A percentile compares a stretch with the other conserved stretches of the same genome.
These are phyloP conservation scores for Pterobdella sp. DNA, from an alignment of 2,888 invertebrate genomes.

Conservation along the genomic window DNA sequence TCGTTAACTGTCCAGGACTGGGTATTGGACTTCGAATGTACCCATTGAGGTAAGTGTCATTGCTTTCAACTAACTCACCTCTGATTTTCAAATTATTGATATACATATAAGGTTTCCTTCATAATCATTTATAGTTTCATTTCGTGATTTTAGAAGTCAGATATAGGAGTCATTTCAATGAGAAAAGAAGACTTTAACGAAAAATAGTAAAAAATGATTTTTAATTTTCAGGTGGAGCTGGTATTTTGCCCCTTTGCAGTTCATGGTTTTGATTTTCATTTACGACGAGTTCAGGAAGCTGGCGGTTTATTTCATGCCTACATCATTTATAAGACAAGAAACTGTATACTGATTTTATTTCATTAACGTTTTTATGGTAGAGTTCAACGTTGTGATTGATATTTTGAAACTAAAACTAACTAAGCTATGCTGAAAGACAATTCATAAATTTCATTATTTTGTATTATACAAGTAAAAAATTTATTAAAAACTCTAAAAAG, in stretches of 20 bases:
- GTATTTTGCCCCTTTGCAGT: constrained; percentile 40
- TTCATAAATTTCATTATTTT: too few relatives aligned
- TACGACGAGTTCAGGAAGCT: constrained; percentile 42
- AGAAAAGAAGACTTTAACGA: too few relatives aligned
- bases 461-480: too few relatives aligned
- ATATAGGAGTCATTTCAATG: too few relatives aligned
- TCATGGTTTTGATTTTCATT: constrained; percentile 38
- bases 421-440: too few relatives aligned
- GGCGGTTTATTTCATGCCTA: constrained; percentile 36
- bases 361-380: background rate
- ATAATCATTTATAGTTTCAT: too few relatives aligned
- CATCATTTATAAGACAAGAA: constrained; percentile 39
- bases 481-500: too few relatives aligned
- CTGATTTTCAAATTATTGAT: background rate
- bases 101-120: too few relatives aligned
- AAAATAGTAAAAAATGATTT: too few relatives aligned
- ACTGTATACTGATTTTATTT: constrained; percentile 38
- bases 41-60: constrained; percentile 48
- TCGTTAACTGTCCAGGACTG: constrained; percentile 51
- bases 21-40: constrained; percentile 52
- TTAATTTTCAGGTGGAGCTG: constrained; percentile 39
- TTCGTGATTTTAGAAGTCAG: too few relatives aligned
- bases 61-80: background rate
- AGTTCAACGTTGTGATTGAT: background rate
- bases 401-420: background rate